Conservation (phyloP, 2,888 invertebrate genomes). For the Epinotia ramella region DNA sequence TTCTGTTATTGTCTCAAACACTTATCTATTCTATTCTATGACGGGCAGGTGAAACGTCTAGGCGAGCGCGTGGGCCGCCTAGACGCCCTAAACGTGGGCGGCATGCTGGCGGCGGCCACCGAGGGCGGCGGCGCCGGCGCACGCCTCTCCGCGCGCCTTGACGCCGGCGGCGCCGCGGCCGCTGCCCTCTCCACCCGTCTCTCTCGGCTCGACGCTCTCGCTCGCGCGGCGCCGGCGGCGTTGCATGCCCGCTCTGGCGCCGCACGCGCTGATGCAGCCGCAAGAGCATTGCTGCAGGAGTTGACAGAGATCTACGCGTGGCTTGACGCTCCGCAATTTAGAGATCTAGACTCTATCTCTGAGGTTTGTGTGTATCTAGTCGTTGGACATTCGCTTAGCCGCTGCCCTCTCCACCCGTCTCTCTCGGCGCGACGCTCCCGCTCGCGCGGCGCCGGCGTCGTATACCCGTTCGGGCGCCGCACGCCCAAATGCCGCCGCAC, state of each 20-base stretch:
- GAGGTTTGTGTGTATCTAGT: constrained; percentile 53
- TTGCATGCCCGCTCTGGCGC: constrained; percentile 70
- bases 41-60: constrained; percentile 79
- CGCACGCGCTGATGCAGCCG: constrained; percentile 91
- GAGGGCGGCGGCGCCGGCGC: constrained; percentile 91
- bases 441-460: constrained; percentile 56
- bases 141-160: constrained; percentile 83
- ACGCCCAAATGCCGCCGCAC: constrained; percentile 75
- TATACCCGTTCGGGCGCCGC: constrained; percentile 72
- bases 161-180: constrained; percentile 81
- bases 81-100: constrained; percentile 89
- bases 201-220: constrained; percentile 89
- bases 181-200: constrained; percentile 62
- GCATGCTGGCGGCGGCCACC: constrained; percentile 88
- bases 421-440: constrained; percentile 88
- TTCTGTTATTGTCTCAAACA: no score
- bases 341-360: constrained; percentile 65
- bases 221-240: constrained; percentile 56
- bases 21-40: no score
- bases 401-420: constrained; percentile 62
- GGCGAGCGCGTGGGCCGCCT: constrained; percentile 92
- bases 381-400: constrained; percentile 59
- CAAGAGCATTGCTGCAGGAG: constrained; percentile 91
- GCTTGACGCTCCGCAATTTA: constrained; percentile 72
- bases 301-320: constrained; percentile 86